Base-by-base conservation (phyloP, 2,888 invertebrate species). In the Agonopterix alstromeriana region DNA sequence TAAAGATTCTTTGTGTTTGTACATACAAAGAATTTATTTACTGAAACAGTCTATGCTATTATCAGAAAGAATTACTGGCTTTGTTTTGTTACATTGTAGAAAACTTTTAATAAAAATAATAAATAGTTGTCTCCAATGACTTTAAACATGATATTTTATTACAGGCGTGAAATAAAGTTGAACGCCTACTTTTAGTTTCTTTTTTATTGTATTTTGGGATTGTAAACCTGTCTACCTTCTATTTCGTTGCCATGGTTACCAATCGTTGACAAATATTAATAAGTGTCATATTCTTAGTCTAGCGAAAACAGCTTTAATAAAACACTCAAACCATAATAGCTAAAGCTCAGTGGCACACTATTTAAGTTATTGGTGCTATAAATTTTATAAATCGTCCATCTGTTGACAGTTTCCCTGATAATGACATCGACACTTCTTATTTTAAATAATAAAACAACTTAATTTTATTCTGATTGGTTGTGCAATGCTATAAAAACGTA, bases 71-170 rank as follows among this genome's bases (percentile, higher is more conserved):
- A 59, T 56, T 60, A 53, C 49, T 45, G 50, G 60, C 64, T 69
- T 68, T 69, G 68, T 68, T 54, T 54, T 43, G 14, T 48, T 62
- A 68, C 69, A 51, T 55, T 67, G 69, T 67, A 42, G 43, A 11
- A 10, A 14, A 27, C 27, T 9, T 10, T 27, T 8, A 10, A 36
- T 36, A 43, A 11, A 11, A 9, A n/a, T 38, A 38, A 38, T 9
- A 38, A 38, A 38, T 7, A 38, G 2, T 38, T 38, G 38, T 38
- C n/a, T 11, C 11, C 27, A 7, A 42, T 10, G 41, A 35, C 11
- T 36, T 43, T 12, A 12, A 35, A 17, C 17, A 17, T 14, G 2
- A n/a, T n/a, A 38, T 38, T 38, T 38, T n/a, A 45, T 43, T 10
- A 9, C 8, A 43, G 40, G 45, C 43, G 44, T 41, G 45, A 45